Evolutionary conservation across 2,888 invertebrate genomes (phyloP).

Genomic region (Nemoura dubitans): DNA sequence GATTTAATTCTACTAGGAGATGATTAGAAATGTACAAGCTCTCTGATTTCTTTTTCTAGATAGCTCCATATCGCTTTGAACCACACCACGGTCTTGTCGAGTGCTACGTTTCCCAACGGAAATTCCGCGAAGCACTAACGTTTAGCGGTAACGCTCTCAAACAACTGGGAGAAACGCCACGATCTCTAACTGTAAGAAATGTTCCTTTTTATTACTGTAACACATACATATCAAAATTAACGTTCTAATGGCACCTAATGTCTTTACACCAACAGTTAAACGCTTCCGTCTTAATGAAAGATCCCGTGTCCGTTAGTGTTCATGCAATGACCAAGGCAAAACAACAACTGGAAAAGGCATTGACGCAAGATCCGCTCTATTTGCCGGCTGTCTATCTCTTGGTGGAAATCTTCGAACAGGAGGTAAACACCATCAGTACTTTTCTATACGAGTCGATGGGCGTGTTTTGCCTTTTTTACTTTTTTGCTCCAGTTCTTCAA

Average conservation of each 20-base stretch:
- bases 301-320: conserved; percentile 64
- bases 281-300: conserved; percentile 76
- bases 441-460: no score
- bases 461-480: no score
- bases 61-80: conserved; percentile 74
- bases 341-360: conserved; percentile 75
- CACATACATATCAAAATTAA: background rate
- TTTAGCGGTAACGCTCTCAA: conserved; percentile 77
- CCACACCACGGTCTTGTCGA: conserved; percentile 81
- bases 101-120: conserved; percentile 73
- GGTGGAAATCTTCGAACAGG: conserved; percentile 72
- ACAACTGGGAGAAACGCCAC: conserved; percentile 74
- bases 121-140: conserved; percentile 76
- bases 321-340: conserved; percentile 65
- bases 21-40: no score
- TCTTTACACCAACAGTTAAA: conserved; percentile 68
- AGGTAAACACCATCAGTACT: background rate
- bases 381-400: conserved; percentile 77
- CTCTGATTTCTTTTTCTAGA: background rate
- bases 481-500: no score
- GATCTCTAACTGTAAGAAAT: conserved; percentile 74
- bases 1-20: no score
- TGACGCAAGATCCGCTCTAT: conserved; percentile 75
- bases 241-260: background rate
- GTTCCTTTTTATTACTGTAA: no score